phyloP scores from a whole-genome alignment of 2,888 invertebrate species.

The Oasisia sp. region DNA sequence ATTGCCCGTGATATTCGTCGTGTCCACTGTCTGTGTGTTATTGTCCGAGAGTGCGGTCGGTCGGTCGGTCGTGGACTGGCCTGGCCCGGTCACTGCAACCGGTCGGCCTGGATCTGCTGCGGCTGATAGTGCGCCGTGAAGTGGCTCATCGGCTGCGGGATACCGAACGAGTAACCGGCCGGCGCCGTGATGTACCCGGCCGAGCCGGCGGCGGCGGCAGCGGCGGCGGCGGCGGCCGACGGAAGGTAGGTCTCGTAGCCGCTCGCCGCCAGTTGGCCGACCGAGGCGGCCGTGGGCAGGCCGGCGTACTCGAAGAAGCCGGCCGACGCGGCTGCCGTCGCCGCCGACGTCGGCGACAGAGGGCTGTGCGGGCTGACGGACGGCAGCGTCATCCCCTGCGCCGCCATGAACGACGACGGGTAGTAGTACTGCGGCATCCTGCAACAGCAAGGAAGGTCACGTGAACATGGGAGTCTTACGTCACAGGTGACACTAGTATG shows the following conservation, averaged over 20 bases:
- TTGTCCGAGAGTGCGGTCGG: not conserved
- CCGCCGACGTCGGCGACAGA: conserved; percentile 19
- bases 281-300: not conserved
- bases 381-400: conserved; percentile 10
- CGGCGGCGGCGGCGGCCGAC: conserved; percentile 18
- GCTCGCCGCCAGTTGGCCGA: not conserved
- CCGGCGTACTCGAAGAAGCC: conserved; percentile 26
- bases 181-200: conserved; percentile 18
- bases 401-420: conserved; percentile 13
- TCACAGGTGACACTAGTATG: no score
- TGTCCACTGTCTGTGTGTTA: not conserved
- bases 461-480: not conserved
- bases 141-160: not conserved
- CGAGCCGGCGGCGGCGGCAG: not conserved
- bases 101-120: conserved; percentile 22
- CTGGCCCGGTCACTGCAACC: conserved; percentile 17
- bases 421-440: conserved; percentile 26
- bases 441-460: not conserved
- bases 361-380: conserved; percentile 22
- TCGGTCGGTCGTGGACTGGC: not conserved
- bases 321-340: conserved; percentile 20
- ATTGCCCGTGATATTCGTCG: not conserved
- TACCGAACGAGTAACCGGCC: conserved; percentile 7
- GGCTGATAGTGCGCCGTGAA: not conserved
- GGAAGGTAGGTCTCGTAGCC: not conserved